Evolutionary conservation across 2,797 vertebrate genomes (phyloP).

Genomic region (Gallinago solitaria): DNA sequence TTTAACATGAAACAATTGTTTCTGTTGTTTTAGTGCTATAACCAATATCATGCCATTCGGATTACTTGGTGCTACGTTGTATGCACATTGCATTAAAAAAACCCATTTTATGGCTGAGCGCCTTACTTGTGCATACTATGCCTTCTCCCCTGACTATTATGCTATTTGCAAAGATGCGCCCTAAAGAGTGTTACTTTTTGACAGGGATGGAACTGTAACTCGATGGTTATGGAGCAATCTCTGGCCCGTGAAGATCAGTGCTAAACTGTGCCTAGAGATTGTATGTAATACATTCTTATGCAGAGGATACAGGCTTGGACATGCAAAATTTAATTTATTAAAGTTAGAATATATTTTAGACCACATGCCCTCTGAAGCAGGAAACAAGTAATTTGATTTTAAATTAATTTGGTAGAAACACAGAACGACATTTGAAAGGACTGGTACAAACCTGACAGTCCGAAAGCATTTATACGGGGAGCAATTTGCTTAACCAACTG

Average conservation of each 20-base stretch:
- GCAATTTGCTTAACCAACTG: constrained; percentile 58
- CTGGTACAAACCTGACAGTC: constrained; percentile 22
- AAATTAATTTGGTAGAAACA: constrained; percentile 66
- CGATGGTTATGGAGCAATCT: not conserved
- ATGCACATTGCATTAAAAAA: constrained; percentile 36
- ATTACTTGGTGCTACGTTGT: constrained; percentile 22
- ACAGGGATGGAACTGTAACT: not conserved
- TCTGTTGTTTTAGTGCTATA: constrained; percentile 26
- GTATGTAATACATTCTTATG: not conserved
- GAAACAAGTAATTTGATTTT: constrained; percentile 70
- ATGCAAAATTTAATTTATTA: constrained; percentile 46
- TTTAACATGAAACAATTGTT: constrained; percentile 16
- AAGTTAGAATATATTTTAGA: constrained; percentile 54
- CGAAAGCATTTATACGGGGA: constrained; percentile 29
- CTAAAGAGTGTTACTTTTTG: not conserved
- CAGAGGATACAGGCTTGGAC: not conserved
- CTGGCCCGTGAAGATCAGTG: not conserved
- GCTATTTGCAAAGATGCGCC: not conserved
- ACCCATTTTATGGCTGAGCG: not conserved
- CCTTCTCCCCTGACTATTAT: not conserved
- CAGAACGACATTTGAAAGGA: constrained; percentile 18
- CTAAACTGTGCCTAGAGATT: constrained; percentile 1
- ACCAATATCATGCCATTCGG: constrained; percentile 29
- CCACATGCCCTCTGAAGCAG: constrained; percentile 43
- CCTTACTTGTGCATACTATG: not conserved